Evolutionary conservation across 1,140 invertebrate species (phyloP).

Genomic region (Agraylea sexmaculata): DNA sequence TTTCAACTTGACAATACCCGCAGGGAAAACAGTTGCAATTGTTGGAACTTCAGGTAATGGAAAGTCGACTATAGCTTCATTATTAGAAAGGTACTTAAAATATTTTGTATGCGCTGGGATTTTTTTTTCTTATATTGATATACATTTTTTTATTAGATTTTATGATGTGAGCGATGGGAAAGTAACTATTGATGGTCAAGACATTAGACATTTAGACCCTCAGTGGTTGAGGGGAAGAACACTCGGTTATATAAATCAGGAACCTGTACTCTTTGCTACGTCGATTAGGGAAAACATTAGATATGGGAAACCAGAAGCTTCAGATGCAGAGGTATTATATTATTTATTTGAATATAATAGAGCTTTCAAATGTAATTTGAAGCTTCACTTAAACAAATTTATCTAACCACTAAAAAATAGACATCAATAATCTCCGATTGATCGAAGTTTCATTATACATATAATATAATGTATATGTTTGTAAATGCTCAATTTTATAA

Average conservation of each 20-base stretch:
- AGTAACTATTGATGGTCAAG: conserved; percentile 67
- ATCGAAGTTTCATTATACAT: not conserved
- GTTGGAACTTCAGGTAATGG: conserved; percentile 85
- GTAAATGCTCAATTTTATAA: conserved; percentile 9
- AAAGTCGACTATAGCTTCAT: conserved; percentile 79
- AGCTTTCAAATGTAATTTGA: too few relatives aligned
- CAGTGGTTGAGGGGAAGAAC: conserved; percentile 71
- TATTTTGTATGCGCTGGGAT: not conserved
- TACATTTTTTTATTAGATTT: conserved; percentile 47
- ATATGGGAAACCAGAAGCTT: conserved; percentile 68
- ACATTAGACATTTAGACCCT: conserved; percentile 66
- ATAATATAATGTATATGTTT: conserved; percentile 8
- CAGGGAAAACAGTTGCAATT: conserved; percentile 81
- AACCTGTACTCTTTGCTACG: conserved; percentile 86
- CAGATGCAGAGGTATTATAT: conserved; percentile 55
- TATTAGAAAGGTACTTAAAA: conserved; percentile 62
- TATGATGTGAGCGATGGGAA: conserved; percentile 70
- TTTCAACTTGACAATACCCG: conserved; percentile 68
- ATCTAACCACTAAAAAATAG: too few relatives aligned
- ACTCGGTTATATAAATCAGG: conserved; percentile 86
- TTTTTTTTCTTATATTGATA: conserved; percentile 6
- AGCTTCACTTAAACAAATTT: conserved; percentile 5
- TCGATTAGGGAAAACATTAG: conserved; percentile 88
- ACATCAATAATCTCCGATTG: not conserved
- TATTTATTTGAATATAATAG: too few relatives aligned